Evolutionary conservation across 1,140 invertebrate species (phyloP).

Genomic region (Cepaea nemoralis): DNA sequence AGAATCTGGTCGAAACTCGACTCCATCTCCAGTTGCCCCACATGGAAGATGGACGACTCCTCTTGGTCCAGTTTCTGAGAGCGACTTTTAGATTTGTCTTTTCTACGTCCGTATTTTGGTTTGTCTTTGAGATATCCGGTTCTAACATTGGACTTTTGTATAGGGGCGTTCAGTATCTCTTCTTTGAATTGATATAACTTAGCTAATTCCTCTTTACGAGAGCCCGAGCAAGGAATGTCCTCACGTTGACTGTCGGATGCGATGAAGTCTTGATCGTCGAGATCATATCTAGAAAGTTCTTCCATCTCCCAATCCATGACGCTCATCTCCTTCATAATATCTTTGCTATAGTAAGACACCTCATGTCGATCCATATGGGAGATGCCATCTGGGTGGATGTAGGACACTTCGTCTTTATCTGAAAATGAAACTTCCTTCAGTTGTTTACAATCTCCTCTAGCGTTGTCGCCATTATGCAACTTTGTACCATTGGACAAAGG

Average conservation of each 20-base stretch:
- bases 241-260: background rate
- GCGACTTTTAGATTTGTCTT: background rate
- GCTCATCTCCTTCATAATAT: slow-evolving; percentile 38
- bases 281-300: slow-evolving; percentile 13
- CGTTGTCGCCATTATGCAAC: background rate
- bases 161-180: background rate
- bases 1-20: background rate
- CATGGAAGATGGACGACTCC: slow-evolving; percentile 22
- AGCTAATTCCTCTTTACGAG: background rate
- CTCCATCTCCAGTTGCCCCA: background rate
- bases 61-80: background rate
- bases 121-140: background rate
- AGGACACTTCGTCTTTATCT: slow-evolving; percentile 22
- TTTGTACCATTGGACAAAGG: background rate
- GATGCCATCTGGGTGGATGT: slow-evolving; percentile 8
- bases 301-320: slow-evolving; percentile 37
- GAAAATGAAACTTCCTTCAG: slow-evolving; percentile 28
- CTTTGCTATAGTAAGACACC: slow-evolving; percentile 30
- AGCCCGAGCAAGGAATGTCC: background rate
- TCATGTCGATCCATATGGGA: background rate
- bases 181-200: slow-evolving; percentile 11
- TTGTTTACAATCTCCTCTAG: slow-evolving; percentile 5
- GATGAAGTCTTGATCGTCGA: background rate
- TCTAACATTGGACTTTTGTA: background rate
- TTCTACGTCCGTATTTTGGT: background rate